Percentiles rank a stretch among this genome's conserved stretches.
Conservation (phyloP, 1,140 invertebrate species). For the Hetaerina americana region DNA sequence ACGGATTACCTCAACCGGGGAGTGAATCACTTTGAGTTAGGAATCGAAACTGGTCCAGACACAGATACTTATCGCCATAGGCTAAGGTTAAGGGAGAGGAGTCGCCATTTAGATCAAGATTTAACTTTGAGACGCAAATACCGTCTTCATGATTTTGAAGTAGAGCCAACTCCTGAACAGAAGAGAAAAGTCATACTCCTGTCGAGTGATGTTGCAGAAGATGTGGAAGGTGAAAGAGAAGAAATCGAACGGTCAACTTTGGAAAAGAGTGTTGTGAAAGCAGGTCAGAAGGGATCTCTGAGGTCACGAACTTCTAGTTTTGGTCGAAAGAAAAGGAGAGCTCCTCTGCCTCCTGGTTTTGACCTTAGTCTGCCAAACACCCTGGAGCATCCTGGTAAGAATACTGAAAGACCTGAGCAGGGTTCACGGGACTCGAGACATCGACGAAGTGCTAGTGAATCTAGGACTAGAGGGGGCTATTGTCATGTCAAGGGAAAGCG, state of each 20-base stretch:
- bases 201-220: constrained; percentile 1
- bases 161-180: constrained; percentile 9
- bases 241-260: background rate
- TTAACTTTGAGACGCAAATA: constrained; percentile 47
- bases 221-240: background rate
- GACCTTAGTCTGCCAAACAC: constrained; percentile 14
- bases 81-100: constrained; percentile 40
- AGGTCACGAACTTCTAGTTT: constrained; percentile 15
- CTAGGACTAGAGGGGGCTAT: constrained; percentile 31
- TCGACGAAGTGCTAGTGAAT: constrained; percentile 39
- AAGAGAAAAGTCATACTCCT: background rate
- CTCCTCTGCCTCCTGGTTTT: constrained; percentile 22
- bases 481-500: constrained; percentile 59
- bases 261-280: background rate
- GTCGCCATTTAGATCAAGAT: constrained; percentile 38
- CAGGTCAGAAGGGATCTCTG: background rate
- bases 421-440: constrained; percentile 24
- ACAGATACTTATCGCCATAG: constrained; percentile 45
- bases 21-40: background rate
- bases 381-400: constrained; percentile 8
- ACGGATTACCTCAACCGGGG: constrained; percentile 26
- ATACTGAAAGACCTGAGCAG: constrained; percentile 16
- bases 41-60: constrained; percentile 28
- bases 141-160: constrained; percentile 25
- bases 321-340: constrained; percentile 22